Evolutionary conservation across 2,797 vertebrate genomes (phyloP), one percentile per base, ranked within the genome.

Genomic region (Antennarius maculatus): DNA sequence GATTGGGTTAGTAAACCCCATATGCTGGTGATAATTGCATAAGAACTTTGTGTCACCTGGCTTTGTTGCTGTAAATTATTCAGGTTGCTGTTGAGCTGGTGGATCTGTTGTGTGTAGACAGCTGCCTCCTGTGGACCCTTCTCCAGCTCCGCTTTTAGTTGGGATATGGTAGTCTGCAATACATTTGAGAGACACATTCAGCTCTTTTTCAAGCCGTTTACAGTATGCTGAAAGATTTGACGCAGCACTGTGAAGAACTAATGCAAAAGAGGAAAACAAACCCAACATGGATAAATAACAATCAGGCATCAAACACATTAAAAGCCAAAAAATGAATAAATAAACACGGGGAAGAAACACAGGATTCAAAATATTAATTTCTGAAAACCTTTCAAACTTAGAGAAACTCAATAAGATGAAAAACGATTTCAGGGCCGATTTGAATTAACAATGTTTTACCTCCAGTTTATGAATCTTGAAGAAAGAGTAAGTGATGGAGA

Each of bases 61-160:
- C 92, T 95, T 81, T 95, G 95, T 77, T 97, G 95, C 86, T 95
- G 94, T 75, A 97, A 82, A 74, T 95, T 95, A 85, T 96, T 95
- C 80, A 97, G 58, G 69, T 90, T 94, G 79, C 88, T 92, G 90
- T 94, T 94, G 62, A 97, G 93, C 82, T 96, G 93, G 48, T 97
- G 95, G 81, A 97, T 91, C 87, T 98, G 95, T 74, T 98, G 95
- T 0, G 95, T 94, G 84, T 97, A 98, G 15, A 98, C 95, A 8
- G 97, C 96, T 73, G 95, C 95, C 77, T 99, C 97, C 84, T 99
- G 96, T 16, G 97, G 97, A 39, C 96, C 96, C 86, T 98, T 99
- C 72, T 96, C 94, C 88, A 99, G 94, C 86, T 99, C 97, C 48
- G 92, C 93, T 87, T 88, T 96, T 66, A 99, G 88, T 15, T 98